Conservation (phyloP, 2,797 vertebrate species). For the Cossypha dichroa region DNA sequence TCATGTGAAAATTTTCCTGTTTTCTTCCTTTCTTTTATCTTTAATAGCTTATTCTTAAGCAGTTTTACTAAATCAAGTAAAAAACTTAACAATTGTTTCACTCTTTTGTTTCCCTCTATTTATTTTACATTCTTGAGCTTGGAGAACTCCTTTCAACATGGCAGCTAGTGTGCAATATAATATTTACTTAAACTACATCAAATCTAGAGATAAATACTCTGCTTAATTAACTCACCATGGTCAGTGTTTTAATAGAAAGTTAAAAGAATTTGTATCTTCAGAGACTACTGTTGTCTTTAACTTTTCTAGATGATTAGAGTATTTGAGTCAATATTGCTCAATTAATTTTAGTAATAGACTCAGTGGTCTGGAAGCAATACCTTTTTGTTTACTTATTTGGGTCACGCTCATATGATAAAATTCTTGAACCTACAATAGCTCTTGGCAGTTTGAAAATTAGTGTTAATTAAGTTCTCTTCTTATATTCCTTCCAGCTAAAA, state of each 20-base stretch:
- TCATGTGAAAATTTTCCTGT: not conserved
- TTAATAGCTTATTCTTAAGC: not conserved
- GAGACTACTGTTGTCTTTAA: constrained; percentile 45
- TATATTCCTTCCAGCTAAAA: constrained; percentile 64
- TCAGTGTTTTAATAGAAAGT: constrained; percentile 42
- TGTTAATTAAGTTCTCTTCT: constrained; percentile 74
- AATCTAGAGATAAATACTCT: not conserved
- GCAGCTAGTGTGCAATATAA: not conserved
- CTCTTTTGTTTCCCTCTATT: not conserved
- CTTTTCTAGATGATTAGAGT: constrained; percentile 64
- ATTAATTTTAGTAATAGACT: constrained; percentile 70
- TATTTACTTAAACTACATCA: not conserved
- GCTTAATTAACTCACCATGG: constrained; percentile 30
- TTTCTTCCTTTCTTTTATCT: not conserved
- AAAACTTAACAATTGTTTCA: not conserved
- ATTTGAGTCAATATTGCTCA: constrained; percentile 58
- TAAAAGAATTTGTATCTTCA: constrained; percentile 43
- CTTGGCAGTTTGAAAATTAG: constrained; percentile 63
- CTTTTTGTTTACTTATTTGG: constrained; percentile 40
- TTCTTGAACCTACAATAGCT: not conserved
- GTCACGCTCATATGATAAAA: not conserved
- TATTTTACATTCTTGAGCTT: not conserved
- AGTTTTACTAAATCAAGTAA: not conserved
- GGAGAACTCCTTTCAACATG: not conserved
- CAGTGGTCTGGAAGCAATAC: constrained; percentile 42